Conservation (phyloP, 2,797 vertebrate genomes). For the Brachymystax lenok region DNA sequence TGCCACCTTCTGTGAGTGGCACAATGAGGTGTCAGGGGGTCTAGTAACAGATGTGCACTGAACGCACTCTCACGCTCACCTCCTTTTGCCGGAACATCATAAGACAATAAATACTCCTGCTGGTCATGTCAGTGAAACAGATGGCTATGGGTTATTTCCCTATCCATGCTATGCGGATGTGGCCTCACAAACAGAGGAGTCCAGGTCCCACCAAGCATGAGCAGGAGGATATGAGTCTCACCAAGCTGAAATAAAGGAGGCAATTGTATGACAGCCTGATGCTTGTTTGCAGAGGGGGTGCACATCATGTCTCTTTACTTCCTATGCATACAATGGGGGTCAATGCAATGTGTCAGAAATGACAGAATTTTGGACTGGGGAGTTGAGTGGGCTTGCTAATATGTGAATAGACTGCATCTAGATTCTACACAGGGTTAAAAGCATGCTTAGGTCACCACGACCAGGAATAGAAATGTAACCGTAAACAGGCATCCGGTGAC, state of each 20-base stretch:
- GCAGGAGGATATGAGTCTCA: not conserved
- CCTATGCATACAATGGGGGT: constrained; percentile 47
- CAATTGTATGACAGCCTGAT: not conserved
- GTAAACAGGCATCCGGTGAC: constrained; percentile 61
- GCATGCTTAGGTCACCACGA: constrained; percentile 63
- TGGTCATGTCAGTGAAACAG: constrained; percentile 56
- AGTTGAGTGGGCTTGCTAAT: constrained; percentile 15
- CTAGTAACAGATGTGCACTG: constrained; percentile 63
- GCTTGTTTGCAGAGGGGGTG: not conserved
- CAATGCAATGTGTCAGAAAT: constrained; percentile 45
- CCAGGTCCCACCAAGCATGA: constrained; percentile 18
- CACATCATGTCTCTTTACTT: constrained; percentile 24
- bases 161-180: not conserved
- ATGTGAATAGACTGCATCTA: constrained; percentile 7
- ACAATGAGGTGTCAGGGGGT: constrained; percentile 36
- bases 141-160: constrained; percentile 46
- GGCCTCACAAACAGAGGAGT: constrained; percentile 28
- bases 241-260: not conserved
- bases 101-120: constrained; percentile 37
- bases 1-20: constrained; percentile 31
- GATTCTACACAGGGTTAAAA: constrained; percentile 10
- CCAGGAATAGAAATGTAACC: constrained; percentile 79
- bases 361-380: constrained; percentile 34
- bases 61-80: constrained; percentile 3
- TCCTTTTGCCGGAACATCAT: constrained; percentile 41